Evolutionary conservation across 2,797 vertebrate species (phyloP), one percentile per base, ranked within the genome.

Genomic region (Xenentodon cancila): DNA sequence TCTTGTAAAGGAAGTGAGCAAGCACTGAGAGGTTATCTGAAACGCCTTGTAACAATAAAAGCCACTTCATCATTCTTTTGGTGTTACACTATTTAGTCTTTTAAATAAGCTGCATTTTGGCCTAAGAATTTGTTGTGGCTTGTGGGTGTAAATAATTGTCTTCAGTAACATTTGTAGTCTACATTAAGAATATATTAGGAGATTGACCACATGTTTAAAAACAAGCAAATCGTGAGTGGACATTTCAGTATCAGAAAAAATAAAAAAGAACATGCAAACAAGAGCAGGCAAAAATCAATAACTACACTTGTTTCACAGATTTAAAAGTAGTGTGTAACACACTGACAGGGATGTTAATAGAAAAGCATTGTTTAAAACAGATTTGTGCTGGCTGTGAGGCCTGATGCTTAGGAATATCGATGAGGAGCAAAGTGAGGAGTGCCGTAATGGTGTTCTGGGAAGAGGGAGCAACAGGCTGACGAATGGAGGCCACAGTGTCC

Each of bases 401-500:
- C 64, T 30, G 57, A 21, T 53, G 49, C 70, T 67, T 61, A 64
- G 64, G 54, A 47, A 88, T 89, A 87, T 60, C 77, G 82, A 92
- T 90, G 90, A 91, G 90, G 91, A 90, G 89, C 53, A 86, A 88
- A 89, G 86, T 91, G 91, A 92, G 70, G 57, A 81, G 81, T 64
- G 75, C 79, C 85, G 87, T 92, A 91, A 92, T 92, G 85, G 84
- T 79, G 85, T 74, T 82, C 77, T 82, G 81, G 80, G 61, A 72
- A 84, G 79, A 72, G 77, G 57, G 82, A 81, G 82, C 84, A 82
- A 79, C 85, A 59, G 78, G 77, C 80, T 93, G 92, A 93, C 70
- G 77, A 92, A 92, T 92, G 85, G 77, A 80, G 82, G 77, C 73
- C 81, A 53, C 69, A 67, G 75, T 59, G 25, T 79, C 80, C 85